Conservation (phyloP, 2,888 invertebrate species). For the Bhutanitis thaidina region DNA sequence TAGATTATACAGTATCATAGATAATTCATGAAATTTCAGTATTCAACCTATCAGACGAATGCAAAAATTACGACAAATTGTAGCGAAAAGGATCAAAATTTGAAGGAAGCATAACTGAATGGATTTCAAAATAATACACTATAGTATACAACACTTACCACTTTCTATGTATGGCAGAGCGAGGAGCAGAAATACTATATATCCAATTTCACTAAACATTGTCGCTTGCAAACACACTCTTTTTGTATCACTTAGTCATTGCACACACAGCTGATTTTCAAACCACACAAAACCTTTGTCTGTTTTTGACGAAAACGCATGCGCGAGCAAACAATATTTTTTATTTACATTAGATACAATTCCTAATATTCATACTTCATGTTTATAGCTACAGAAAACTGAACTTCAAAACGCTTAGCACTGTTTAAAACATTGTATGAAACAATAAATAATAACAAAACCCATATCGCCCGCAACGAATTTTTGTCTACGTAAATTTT, state of each 20-base stretch:
- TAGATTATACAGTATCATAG: too few species aligned
- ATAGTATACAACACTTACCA: constrained; percentile 76
- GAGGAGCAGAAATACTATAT: constrained; percentile 83
- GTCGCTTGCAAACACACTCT: constrained; percentile 71
- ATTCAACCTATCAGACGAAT: too few species aligned
- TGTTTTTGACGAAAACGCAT: constrained; percentile 78
- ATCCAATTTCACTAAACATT: constrained; percentile 83
- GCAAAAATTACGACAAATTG: too few species aligned
- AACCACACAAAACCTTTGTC: constrained; percentile 82
- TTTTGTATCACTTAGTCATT: constrained; percentile 76
- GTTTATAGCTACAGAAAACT: constrained; percentile 36
- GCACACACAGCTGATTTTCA: constrained; percentile 81
- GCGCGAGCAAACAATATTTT: constrained; percentile 74
- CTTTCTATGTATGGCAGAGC: constrained; percentile 85
- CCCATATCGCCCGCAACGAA: constrained; percentile 33
- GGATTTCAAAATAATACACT: not conserved
- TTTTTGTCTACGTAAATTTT: constrained; percentile 26
- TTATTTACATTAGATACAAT: constrained; percentile 73
- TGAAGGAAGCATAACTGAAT: not conserved
- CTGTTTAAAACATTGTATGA: constrained; percentile 43
- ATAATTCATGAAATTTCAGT: too few species aligned
- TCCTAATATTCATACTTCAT: constrained; percentile 42
- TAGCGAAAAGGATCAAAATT: too few species aligned
- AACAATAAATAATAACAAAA: constrained; percentile 64
- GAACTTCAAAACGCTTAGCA: constrained; percentile 32